Percentiles rank a stretch among this genome's conserved stretches.
These are phyloP conservation scores for Macropis europaea DNA, from an alignment of 2,888 invertebrate genomes.

Conservation along the genomic window DNA sequence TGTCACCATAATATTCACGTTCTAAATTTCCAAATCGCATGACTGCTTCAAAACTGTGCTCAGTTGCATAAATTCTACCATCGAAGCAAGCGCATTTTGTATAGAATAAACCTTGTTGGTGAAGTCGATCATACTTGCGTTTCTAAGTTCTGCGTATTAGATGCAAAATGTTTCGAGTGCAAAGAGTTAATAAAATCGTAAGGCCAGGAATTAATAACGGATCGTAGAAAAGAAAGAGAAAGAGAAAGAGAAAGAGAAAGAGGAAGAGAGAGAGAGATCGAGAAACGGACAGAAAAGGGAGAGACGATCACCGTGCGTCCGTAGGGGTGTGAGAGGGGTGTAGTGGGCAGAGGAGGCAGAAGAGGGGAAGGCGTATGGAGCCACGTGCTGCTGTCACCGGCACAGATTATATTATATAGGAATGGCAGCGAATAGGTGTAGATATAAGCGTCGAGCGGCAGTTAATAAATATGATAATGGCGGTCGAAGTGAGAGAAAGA, in stretches of 20 bases:
- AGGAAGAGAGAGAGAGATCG: background rate
- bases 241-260: conserved; percentile 1
- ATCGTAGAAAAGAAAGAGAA: background rate
- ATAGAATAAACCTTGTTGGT: no score
- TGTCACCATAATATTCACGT: no score
- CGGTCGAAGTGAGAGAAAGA: conserved; percentile 59
- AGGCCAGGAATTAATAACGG: no score
- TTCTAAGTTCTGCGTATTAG: no score
- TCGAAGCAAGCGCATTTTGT: no score
- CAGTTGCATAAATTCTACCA: no score
- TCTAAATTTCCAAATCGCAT: no score
- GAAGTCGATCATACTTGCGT: no score
- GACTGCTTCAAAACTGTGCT: no score
- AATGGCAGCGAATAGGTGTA: conserved; percentile 77
- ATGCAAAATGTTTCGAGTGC: no score
- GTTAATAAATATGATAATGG: conserved; percentile 80
- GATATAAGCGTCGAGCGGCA: conserved; percentile 76
- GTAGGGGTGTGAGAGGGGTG: conserved; percentile 24
- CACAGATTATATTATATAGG: conserved; percentile 79
- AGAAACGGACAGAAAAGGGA: conserved; percentile 16
- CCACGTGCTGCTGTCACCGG: conserved; percentile 79
- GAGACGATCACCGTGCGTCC: conserved; percentile 18
- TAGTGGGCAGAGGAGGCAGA: no score
- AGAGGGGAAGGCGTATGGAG: conserved; percentile 49
- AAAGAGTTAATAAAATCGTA: no score